phyloP scores from a whole-genome alignment of 2,113 vertebrate genomes.

The Oncorhynchus masou region DNA sequence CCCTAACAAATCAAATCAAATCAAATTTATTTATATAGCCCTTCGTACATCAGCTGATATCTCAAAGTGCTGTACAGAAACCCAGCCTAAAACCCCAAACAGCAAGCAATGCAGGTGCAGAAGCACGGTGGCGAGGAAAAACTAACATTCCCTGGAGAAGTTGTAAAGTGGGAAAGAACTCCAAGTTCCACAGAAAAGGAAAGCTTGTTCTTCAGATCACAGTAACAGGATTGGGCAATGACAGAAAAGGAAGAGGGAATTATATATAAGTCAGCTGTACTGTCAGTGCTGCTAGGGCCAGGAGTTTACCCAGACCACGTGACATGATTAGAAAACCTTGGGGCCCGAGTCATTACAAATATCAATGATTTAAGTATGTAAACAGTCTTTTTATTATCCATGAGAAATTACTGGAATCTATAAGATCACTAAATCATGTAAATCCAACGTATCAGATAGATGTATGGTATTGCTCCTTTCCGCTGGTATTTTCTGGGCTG shows the following conservation, averaged over 20 bases:
- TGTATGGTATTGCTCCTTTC: background rate
- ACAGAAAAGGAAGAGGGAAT: constrained; percentile 3
- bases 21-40: too few relatives aligned
- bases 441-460: background rate
- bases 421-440: background rate
- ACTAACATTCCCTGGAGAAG: background rate
- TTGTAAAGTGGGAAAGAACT: constrained; percentile 5
- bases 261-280: background rate
- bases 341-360: background rate
- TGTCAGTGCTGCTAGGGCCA: too few relatives aligned
- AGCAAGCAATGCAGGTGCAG: too few relatives aligned
- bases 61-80: too few relatives aligned
- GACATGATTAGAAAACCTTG: too few relatives aligned
- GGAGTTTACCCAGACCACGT: too few relatives aligned
- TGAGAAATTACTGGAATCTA: background rate
- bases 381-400: background rate
- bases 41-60: too few relatives aligned
- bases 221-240: constrained; percentile 29
- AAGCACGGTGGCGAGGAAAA: too few relatives aligned
- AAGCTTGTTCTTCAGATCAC: constrained; percentile 10
- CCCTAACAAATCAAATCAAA: too few relatives aligned
- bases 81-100: too few relatives aligned
- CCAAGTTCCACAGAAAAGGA: background rate
- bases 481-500: background rate
- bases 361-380: constrained; percentile 15